Conservation (phyloP, 2,888 invertebrate species). For the Mesoligia furuncula region DNA sequence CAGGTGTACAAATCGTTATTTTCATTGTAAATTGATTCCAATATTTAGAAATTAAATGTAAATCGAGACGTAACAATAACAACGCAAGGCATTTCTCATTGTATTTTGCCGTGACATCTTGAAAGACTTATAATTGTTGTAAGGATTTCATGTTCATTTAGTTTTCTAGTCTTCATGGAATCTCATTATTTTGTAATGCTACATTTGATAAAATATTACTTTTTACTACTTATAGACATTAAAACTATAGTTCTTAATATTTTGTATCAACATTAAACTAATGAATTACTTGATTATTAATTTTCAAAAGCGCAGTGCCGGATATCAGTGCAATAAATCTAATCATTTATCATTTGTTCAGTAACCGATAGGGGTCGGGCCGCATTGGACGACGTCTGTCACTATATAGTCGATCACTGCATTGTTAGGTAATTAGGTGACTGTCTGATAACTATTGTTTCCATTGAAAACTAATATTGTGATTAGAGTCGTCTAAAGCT, state of each 20-base stretch:
- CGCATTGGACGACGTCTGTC: conserved; percentile 67
- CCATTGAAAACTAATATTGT: conserved; percentile 64
- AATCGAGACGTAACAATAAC: conserved; percentile 81
- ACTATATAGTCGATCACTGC: conserved; percentile 40
- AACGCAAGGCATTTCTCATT: conserved; percentile 87
- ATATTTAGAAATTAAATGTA: conserved; percentile 86
- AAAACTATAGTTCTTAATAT: conserved; percentile 78
- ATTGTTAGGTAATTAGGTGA: conserved; percentile 55
- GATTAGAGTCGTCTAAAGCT: conserved; percentile 71
- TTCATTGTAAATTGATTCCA: conserved; percentile 88
- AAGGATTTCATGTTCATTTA: conserved; percentile 90
- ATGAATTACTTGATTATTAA: conserved; percentile 67
- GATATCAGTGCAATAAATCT: conserved; percentile 73
- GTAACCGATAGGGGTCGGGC: conserved; percentile 68
- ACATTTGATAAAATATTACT: conserved; percentile 82
- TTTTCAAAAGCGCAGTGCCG: conserved; percentile 78
- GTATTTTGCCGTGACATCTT: conserved; percentile 88
- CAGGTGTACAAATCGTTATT: conserved; percentile 89
- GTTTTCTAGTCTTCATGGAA: conserved; percentile 90
- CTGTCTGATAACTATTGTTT: conserved; percentile 60
- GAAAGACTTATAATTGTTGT: conserved; percentile 89
- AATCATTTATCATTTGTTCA: conserved; percentile 70
- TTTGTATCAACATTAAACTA: conserved; percentile 77
- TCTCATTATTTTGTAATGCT: conserved; percentile 87
- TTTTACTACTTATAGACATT: conserved; percentile 76